phyloP scores from a whole-genome alignment of 2,888 invertebrate genomes.

The Lasioglossum figueresi region DNA sequence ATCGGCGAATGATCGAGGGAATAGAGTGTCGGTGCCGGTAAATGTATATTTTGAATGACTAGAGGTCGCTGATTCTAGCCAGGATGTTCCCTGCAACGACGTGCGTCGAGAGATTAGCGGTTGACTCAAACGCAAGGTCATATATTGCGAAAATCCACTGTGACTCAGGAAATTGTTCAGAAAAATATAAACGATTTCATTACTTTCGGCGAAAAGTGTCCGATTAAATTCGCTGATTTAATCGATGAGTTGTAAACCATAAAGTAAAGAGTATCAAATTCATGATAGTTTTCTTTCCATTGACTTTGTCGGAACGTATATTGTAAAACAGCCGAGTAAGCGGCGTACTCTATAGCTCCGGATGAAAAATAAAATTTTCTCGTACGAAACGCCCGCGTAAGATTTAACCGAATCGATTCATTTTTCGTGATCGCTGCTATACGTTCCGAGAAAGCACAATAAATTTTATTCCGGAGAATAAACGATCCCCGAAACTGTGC shows the following conservation, averaged over 20 bases:
- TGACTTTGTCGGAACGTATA: conserved; percentile 18
- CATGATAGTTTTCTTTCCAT: conserved; percentile 1
- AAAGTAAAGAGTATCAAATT: conserved; percentile 40
- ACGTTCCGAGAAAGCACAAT: background rate
- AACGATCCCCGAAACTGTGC: background rate
- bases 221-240: background rate
- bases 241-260: background rate
- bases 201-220: too few species aligned
- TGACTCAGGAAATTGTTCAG: too few species aligned
- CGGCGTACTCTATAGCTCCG: background rate
- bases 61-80: background rate
- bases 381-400: background rate
- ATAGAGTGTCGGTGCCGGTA: background rate
- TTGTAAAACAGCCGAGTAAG: conserved; percentile 36
- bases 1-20: background rate
- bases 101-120: background rate
- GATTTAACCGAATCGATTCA: conserved; percentile 1
- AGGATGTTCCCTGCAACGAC: background rate
- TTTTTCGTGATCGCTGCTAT: too few species aligned
- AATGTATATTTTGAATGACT: background rate
- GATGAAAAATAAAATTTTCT: conserved; percentile 37
- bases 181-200: too few species aligned
- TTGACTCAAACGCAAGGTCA: background rate
- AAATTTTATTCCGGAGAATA: background rate
- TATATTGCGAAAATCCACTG: too few species aligned